A percentile compares a stretch with the other conserved stretches of the same genome.
These are phyloP conservation scores for Pollachius pollachius DNA, from an alignment of 2,113 vertebrate genomes.

Conservation along the genomic window DNA sequence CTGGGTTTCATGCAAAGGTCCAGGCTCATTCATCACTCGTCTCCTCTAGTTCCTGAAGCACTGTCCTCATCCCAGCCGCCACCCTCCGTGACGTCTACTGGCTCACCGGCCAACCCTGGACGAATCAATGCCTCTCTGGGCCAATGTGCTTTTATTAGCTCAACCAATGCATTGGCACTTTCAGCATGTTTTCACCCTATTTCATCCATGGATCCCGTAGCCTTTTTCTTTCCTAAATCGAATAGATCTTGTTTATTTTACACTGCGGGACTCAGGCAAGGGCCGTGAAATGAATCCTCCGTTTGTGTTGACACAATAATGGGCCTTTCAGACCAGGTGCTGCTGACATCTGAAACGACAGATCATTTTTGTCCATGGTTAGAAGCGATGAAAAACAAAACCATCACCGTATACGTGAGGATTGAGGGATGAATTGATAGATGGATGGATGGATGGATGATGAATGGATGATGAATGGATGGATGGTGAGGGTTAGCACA, in stretches of 20 bases:
- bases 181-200: conserved; percentile 34
- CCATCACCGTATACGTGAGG: too few species aligned
- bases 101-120: conserved; percentile 48
- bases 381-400: too few species aligned
- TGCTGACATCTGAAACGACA: too few species aligned
- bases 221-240: conserved; percentile 15
- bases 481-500: too few species aligned
- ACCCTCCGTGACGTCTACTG: conserved; percentile 44
- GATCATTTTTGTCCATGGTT: too few species aligned
- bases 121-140: conserved; percentile 39
- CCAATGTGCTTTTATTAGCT: conserved; percentile 64
- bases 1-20: conserved; percentile 44
- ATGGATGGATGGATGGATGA: too few species aligned
- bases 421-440: too few species aligned
- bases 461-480: too few species aligned
- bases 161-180: conserved; percentile 37
- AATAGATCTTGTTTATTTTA: conserved; percentile 1
- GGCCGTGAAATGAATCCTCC: too few species aligned
- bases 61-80: conserved; percentile 41
- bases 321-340: too few species aligned
- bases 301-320: too few species aligned
- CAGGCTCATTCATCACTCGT: conserved; percentile 63
- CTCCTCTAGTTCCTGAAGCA: conserved; percentile 39
- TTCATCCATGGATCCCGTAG: background rate
- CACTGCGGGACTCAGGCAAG: too few species aligned